Evolutionary conservation across 2,797 vertebrate species (phyloP).

Genomic region (Lepidocolaptes lacrymiger): DNA sequence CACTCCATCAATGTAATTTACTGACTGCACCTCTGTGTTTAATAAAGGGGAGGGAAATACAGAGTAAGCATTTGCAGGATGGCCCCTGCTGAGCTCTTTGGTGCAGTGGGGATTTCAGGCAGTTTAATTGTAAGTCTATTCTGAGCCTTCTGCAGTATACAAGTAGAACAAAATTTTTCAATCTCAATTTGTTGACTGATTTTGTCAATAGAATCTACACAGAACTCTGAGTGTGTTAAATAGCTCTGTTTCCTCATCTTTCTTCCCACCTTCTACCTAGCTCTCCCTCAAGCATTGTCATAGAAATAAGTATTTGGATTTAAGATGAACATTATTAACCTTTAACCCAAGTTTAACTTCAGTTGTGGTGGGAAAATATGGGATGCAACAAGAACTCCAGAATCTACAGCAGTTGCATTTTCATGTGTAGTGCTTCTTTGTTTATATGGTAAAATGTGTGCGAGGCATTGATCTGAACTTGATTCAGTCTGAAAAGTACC

Average conservation of each 20-base stretch:
- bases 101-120: neutral
- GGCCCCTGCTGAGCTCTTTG: neutral
- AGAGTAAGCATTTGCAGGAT: neutral
- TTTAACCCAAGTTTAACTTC: neutral
- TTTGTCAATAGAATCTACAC: neutral
- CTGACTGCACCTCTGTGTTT: neutral
- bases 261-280: neutral
- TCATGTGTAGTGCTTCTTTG: neutral
- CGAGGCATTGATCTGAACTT: neutral
- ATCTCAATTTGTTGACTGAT: neutral
- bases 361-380: neutral
- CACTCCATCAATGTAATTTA: rapidly evolving
- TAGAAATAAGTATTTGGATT: neutral
- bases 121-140: neutral
- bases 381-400: neutral
- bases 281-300: neutral
- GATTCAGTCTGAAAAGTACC: neutral
- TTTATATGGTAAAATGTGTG: neutral
- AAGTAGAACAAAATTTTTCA: neutral
- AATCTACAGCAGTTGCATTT: neutral
- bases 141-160: neutral
- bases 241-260: neutral
- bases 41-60: rapidly evolving
- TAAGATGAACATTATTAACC: neutral
- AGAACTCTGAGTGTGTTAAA: neutral